Base-by-base conservation (phyloP, 2,888 invertebrate genomes). In the Drosophila setosimentum region DNA sequence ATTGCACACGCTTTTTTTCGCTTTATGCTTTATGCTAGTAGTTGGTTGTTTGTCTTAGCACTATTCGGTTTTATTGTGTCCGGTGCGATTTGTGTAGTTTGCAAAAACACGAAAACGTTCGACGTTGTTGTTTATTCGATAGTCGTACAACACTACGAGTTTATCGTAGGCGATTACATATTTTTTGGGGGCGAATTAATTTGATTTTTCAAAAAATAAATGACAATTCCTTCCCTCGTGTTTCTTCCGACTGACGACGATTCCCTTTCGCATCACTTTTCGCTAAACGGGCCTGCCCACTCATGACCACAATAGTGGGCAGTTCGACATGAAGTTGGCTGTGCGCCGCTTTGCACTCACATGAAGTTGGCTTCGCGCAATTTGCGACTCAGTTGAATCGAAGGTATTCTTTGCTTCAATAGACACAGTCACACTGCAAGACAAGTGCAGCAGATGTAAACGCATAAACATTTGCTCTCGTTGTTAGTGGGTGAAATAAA, bases 191-290 rank as follows among this genome's bases (percentile, higher is more conserved):
- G 51, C 78, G 59, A 69, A 71, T 60, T 42, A 16, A 65, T 51
- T 69, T 66, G 59, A 62, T 67, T 74, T 68, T 69, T 45, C 24
- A 45, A 68, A 83, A 86, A 83, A 76, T 84, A 76, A 45, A 77
- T 89, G 82, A 84, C 78, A 72, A 89, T 89, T 87, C 76, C 73
- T 88, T 84, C 87, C 85, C 85, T 85, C 85, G 85, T 85, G 85
- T 85, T 85, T 89, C 85, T 87, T 89, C 75, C 87, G 86, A 85
- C 89, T 83, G 78, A 68, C 70, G 78, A 68, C 68, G 65, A 74
- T 88, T 84, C 76, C 61, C 78, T 88, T 87, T 84, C 59, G 63
- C 73, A 70, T 67, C 62, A 64, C 40, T 69, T 64, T 80, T 80
- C 80, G 80, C 57, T 58, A 50, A 71, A 71, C 54, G 66, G 63